phyloP scores from a whole-genome alignment of 2,888 invertebrate species.

The Girardia tigrina region DNA sequence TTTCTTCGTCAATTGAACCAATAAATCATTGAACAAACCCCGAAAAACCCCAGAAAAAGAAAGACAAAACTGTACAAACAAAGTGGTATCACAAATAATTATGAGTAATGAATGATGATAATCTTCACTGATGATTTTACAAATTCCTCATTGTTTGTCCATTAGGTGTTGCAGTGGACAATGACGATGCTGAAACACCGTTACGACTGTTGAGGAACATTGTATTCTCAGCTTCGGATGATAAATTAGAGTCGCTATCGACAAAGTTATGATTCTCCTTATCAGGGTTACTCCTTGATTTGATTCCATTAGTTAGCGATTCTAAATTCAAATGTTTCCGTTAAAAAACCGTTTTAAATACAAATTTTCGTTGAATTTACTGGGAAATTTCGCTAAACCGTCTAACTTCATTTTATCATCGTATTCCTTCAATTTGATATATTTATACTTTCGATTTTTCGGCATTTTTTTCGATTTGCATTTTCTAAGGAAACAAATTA shows the following conservation, averaged over 20 bases:
- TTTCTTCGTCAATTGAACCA: background rate
- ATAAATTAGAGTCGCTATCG: background rate
- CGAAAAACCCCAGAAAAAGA: too few species aligned
- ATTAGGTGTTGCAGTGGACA: background rate
- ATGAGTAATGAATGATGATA: background rate
- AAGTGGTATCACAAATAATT: conserved; percentile 11
- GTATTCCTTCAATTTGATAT: background rate
- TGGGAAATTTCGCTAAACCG: background rate
- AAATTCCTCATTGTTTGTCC: background rate
- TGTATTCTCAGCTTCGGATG: background rate
- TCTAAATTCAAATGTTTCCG: too few species aligned
- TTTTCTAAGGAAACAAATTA: too few species aligned
- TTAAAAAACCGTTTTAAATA: background rate
- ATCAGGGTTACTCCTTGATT: background rate
- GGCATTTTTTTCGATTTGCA: background rate
- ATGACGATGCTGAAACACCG: background rate
- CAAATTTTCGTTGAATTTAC: background rate
- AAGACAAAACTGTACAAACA: background rate
- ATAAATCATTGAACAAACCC: too few species aligned
- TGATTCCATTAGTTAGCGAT: background rate
- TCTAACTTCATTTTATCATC: background rate
- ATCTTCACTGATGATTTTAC: background rate
- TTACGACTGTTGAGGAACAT: background rate
- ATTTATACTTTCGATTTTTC: background rate
- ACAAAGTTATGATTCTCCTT: background rate